These are phyloP conservation scores for Epinephelus cyanopodus DNA, from an alignment of 2,113 vertebrate genomes.

Conservation along the genomic window DNA sequence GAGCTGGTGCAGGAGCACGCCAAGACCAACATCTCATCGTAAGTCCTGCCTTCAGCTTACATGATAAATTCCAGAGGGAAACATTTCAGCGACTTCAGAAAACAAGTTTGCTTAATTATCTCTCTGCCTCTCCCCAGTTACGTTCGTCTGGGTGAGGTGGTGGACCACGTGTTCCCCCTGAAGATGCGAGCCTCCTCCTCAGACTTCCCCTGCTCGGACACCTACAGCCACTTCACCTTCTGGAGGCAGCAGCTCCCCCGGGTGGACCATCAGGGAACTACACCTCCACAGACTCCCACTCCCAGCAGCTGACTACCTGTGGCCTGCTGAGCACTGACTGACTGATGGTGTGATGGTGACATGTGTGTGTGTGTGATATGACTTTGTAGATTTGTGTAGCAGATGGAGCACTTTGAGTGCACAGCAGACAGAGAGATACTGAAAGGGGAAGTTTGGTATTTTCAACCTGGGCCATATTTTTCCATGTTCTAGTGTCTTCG, in stretches of 20 bases:
- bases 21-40: slow-evolving; percentile 98
- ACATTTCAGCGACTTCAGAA: neutral
- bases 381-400: slow-evolving; percentile 31
- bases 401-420: slow-evolving; percentile 39
- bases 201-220: slow-evolving; percentile 97
- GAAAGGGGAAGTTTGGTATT: neutral
- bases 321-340: slow-evolving; percentile 19
- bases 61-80: no score
- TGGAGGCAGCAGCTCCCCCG: slow-evolving; percentile 93
- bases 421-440: neutral
- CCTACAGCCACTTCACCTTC: slow-evolving; percentile 96
- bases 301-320: slow-evolving; percentile 56
- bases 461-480: no score
- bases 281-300: slow-evolving; percentile 35
- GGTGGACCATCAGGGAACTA: slow-evolving; percentile 85
- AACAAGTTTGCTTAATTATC: neutral
- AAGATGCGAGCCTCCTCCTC: slow-evolving; percentile 91
- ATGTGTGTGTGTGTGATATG: slow-evolving; percentile 13
- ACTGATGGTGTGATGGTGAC: slow-evolving; percentile 23
- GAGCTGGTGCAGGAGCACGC: slow-evolving; percentile 97
- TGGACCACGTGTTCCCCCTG: slow-evolving; percentile 96
- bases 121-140: slow-evolving; percentile 82
- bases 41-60: slow-evolving; percentile 74
- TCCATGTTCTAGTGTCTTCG: no score
- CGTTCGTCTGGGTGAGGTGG: slow-evolving; percentile 93